Evolutionary conservation across 2,113 vertebrate species (phyloP).

Genomic region (Corythoichthys intestinalis): DNA sequence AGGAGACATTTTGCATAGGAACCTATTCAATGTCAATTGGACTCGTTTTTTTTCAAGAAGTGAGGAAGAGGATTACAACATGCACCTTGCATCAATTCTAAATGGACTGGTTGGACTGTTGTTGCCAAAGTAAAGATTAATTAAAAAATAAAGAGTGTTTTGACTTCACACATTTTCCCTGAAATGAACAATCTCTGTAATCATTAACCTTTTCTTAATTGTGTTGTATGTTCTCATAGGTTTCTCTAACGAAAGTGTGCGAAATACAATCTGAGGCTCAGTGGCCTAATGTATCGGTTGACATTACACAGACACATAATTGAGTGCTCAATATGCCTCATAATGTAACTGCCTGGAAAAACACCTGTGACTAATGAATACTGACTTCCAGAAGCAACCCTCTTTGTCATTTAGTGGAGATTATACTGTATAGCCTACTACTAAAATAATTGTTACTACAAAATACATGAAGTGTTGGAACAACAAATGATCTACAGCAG

Average conservation of each 20-base stretch:
- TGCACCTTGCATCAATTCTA: background rate
- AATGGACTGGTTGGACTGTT: background rate
- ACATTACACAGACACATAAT: background rate
- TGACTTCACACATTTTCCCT: background rate
- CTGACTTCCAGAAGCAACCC: background rate
- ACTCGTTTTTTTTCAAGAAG: background rate
- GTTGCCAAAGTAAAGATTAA: background rate
- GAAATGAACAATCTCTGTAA: background rate
- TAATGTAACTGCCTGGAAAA: constrained; percentile 36
- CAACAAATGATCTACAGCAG: background rate
- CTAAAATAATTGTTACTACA: no score
- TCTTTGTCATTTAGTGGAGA: background rate
- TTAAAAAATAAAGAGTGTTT: background rate
- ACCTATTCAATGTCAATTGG: background rate
- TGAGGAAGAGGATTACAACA: background rate
- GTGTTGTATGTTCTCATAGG: background rate
- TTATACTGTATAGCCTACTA: background rate
- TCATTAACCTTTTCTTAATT: background rate
- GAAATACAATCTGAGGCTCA: constrained; percentile 2
- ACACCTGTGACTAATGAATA: constrained; percentile 6
- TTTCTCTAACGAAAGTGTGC: background rate
- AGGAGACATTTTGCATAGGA: background rate
- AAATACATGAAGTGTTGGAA: background rate
- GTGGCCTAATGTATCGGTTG: background rate
- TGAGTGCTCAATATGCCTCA: background rate